Base-by-base conservation (phyloP, 2,797 vertebrate genomes). In the Antennarius maculatus region DNA sequence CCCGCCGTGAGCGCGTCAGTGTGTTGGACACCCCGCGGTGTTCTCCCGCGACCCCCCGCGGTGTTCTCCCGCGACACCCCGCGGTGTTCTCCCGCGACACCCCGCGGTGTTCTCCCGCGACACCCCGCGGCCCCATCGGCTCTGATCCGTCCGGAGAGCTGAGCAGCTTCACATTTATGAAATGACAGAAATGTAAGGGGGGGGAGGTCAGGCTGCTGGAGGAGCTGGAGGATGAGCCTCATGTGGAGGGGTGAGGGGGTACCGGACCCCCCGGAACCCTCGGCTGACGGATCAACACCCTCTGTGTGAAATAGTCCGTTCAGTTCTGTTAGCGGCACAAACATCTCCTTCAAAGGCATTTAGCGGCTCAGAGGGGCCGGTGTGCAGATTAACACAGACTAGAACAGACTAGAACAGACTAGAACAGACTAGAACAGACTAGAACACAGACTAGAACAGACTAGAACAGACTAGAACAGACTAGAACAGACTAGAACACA, bases 311-410 rank as follows among this genome's bases (percentile, higher is more conserved):
- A 92, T 85, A 91, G 77, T 84, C 84, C 77, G 86, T 87, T 90
- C 82, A 91, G 84, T 68, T 85, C 90, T 86, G 71, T 83, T 76
- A 73, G 61, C 76, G 77, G 74, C 15, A 85, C 85, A 87, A 86
- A 90, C 89, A 76, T 77, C 68, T 84, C 87, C 86, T 91, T 89
- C 87, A 90, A 88, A 89, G 81, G 81, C 82, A 82, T 91, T 88
- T 86, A 73, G 86, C 67, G 31, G 57, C 39, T 66, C 18, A 29
- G 54, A 50, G 69, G 49, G 61, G 43, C 63, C 55, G 11, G 75
- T n/a, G 70, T 62, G 59, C 39, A 62, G 69, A 71, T 77, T 53
- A 71, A 77, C 71, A 65, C 41, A 42, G 41, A 8, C 10, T 27
- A 23, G 1, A 23, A 23, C 23, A 23, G 23, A 23, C 23, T 23